Conservation (phyloP, 2,797 vertebrate species). For the Lepidocolaptes lacrymiger region DNA sequence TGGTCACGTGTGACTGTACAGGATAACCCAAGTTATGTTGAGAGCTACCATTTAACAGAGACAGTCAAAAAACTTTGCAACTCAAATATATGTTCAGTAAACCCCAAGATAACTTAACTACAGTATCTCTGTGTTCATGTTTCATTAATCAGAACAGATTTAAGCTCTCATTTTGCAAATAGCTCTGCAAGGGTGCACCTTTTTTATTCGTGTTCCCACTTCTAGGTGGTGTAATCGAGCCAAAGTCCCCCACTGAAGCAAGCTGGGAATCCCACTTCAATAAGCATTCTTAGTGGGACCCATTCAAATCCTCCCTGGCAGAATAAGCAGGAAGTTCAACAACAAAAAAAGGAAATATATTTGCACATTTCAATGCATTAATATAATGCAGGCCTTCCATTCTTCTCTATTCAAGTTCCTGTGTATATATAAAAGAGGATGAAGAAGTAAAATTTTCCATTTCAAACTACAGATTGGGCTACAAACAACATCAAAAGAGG, state of each 20-base stretch:
- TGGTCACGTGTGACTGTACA: not conserved
- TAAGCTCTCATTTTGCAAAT: not conserved
- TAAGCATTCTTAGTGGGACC: not conserved
- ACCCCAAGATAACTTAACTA: not conserved
- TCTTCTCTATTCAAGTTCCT: not conserved
- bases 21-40: not conserved
- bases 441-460: not conserved
- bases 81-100: not conserved
- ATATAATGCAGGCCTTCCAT: not conserved
- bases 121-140: not conserved
- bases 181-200: not conserved
- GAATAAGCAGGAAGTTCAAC: conserved; percentile 3
- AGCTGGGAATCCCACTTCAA: not conserved
- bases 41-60: not conserved
- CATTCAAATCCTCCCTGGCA: not conserved
- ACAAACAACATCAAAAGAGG: not conserved
- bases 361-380: not conserved
- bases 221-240: not conserved
- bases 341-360: not conserved
- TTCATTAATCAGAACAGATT: not conserved
- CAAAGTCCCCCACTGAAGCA: not conserved
- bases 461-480: not conserved
- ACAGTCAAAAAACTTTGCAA: not conserved
- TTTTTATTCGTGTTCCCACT: not conserved
- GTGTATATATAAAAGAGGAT: not conserved